Evolutionary conservation across 2,888 invertebrate species (phyloP), one percentile per base, ranked within the genome.

Genomic region (Hypena proboscidalis): DNA sequence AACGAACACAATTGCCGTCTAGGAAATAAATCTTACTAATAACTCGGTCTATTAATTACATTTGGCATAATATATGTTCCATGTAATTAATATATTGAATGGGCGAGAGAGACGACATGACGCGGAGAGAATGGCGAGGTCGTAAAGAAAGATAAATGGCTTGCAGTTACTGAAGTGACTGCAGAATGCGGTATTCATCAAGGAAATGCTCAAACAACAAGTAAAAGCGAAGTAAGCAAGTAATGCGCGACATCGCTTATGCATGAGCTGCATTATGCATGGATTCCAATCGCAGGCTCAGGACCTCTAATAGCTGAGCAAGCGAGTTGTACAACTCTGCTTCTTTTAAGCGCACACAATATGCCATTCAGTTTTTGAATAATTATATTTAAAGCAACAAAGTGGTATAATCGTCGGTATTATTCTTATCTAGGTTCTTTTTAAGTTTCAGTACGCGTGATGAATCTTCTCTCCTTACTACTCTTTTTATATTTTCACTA

Each of bases 221-320:
- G 75, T 70, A 77, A 77, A 77, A 73, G 64, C 74, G 66, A 73
- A 65, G 70, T 66, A 62, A 57, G 67, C 63, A 66, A 74, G 77
- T 77, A 76, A 80, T 75, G 77, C 67, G 74, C 77, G 73, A 74
- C 77, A 80, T 82, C 78, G 77, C 72, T 75, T 84, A 87, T 86
- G 85, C 75, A 86, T 84, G 83, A 83, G 79, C 64, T 75, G 74
- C 77, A 85, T 86, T 84, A 84, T 86, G 80, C 81, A 85, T 83
- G 83, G 74, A 79, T 79, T 79, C 79, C 80, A 77, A 79, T 78
- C 75, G 74, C 67, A 69, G 72, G 52, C 68, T 69, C 67, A 55
- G 64, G 69, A 62, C 61, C 63, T 66, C 73, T 83, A 80, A 83
- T 79, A 78, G 75, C 70, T 65, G 65, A 72, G 72, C 68, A 66